Conservation (phyloP, 2,888 invertebrate genomes). For the Cosmia trapezina region DNA sequence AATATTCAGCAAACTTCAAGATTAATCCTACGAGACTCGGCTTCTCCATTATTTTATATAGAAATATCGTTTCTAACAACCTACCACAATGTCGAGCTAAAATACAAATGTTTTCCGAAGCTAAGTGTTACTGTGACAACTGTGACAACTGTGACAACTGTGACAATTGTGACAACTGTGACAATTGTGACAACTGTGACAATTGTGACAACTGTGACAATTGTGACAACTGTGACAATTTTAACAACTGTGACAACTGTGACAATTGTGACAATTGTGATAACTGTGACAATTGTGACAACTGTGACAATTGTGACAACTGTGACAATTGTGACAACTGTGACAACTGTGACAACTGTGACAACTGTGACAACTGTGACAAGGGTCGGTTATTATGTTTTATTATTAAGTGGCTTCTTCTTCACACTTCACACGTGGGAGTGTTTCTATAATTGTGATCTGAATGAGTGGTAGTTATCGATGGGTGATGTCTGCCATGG, state of each 20-base stretch:
- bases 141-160: no score
- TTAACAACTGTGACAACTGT: no score
- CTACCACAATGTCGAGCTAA: neutral
- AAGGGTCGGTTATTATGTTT: conserved; percentile 5
- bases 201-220: no score
- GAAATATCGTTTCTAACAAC: conserved; percentile 24
- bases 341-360: no score
- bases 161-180: no score
- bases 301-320: no score
- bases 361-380: neutral
- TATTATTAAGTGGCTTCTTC: conserved; percentile 10
- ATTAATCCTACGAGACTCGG: conserved; percentile 30
- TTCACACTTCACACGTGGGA: neutral
- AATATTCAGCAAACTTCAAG: conserved; percentile 40
- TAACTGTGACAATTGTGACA: no score
- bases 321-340: no score
- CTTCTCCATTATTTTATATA: conserved; percentile 30
- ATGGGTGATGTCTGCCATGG: neutral
- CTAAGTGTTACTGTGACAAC: neutral
- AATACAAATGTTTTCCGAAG: conserved; percentile 22
- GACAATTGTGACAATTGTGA: no score
- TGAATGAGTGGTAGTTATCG: neutral
- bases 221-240: no score
- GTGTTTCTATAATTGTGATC: neutral
- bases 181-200: no score